Evolutionary conservation across 2,797 vertebrate genomes (phyloP), one percentile per base, ranked within the genome.

Genomic region (Hyperoplus lanceolatus): DNA sequence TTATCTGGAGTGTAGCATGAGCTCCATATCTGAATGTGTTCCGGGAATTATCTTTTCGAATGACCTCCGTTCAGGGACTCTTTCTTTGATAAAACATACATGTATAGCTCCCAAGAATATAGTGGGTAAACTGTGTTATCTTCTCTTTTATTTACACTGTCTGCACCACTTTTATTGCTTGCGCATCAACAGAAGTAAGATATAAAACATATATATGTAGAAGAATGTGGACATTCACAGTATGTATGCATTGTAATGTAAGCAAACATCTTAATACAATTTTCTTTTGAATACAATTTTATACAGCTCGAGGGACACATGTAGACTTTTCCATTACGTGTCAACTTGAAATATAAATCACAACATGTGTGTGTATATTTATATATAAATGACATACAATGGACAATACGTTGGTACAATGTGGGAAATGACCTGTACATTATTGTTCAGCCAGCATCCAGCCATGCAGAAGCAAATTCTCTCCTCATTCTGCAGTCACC

Each of bases 401-500:
- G 71, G 14, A 65, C 29, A 73, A 79, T 70, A 71, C 73, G 61
- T 72, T 61, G 39, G 6, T 57, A 81, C 39, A 78, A 81, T 85
- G 50, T 76, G 68, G 70, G 83, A 78, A 41, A 65, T 87, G 88
- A 85, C 84, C 84, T 88, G 84, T 70, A 56, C 75, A 80, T 51
- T 81, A 73, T 73, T 43, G 51, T 84, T 87, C 86, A 90, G 81
- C 60, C 61, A 36, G 62, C 21, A 62, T 79, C 49, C 77, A 77
- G 65, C 75, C 90, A 86, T 38, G 88, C 86, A 92, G 87, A 94
- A 93, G 82, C 77, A 80, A 88, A 68, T 74, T 80, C 80, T 51
- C 72, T 90, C 86, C 82, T 90, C 81, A 87, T 90, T 90, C 91
- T 81, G 88, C 92, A 91, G 89, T 94, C 93, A 93, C 92, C 93